Evolutionary conservation across 2,888 invertebrate genomes (phyloP).

Genomic region (Chalcis sispes): DNA sequence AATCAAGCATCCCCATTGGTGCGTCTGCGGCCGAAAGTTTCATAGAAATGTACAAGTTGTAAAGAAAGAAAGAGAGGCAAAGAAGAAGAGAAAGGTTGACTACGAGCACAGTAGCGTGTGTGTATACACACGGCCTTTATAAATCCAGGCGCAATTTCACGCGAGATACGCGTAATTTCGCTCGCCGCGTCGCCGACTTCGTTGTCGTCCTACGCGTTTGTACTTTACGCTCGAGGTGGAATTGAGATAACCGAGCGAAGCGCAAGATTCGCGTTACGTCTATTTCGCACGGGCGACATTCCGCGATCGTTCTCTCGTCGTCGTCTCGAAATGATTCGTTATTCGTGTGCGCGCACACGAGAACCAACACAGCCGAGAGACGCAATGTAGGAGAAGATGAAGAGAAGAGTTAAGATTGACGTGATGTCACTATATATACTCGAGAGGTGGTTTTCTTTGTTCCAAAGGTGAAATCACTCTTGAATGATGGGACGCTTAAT

Average conservation of each 20-base stretch:
- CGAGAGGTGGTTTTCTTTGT: constrained; percentile 25
- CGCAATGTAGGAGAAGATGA: too few species aligned
- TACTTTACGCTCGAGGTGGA: too few species aligned
- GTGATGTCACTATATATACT: constrained; percentile 34
- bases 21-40: not conserved
- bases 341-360: not conserved
- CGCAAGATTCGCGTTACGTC: too few species aligned
- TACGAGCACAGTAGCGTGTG: too few species aligned
- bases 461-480: constrained; percentile 27
- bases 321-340: too few species aligned
- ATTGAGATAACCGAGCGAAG: too few species aligned
- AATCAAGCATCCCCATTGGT: constrained; percentile 8
- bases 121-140: not conserved
- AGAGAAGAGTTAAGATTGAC: constrained; percentile 1
- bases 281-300: too few species aligned
- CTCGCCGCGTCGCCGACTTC: constrained; percentile 7
- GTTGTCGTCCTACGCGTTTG: not conserved
- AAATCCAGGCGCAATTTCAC: not conserved
- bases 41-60: not conserved
- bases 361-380: too few species aligned
- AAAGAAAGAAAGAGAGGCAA: not conserved
- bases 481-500: constrained; percentile 38
- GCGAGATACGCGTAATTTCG: constrained; percentile 7
- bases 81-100: too few species aligned
- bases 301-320: too few species aligned